Evolutionary conservation across 2,113 vertebrate genomes (phyloP), one percentile per base, ranked within the genome.

Genomic region (Naja naja): DNA sequence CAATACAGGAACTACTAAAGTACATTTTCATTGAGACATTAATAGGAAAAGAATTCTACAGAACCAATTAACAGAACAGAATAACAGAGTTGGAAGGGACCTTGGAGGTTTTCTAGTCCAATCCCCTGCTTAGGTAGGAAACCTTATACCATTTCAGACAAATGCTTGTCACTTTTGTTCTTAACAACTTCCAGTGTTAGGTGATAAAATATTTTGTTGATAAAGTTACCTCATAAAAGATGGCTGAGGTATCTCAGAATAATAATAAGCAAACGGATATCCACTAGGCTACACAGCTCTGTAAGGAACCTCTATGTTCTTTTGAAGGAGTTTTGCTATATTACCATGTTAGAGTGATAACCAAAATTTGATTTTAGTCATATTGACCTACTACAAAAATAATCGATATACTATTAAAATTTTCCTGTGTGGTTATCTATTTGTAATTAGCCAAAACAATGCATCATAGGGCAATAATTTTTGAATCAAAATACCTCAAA

Each of bases 121-220:
- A 58, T 7, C 56, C 7, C 56, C 23, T 58, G 56, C 23, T 58
- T 7, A 58, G 55, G 20, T 1, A 56, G 55, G 55, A 56, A 58
- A 58, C 23, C 56, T 23, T 58, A 25, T 56, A 25, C 23, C 7
- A 25, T 58, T 58, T 25, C 56, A 58, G 23, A 58, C 23, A 58
- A 58, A 58, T 25, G 56, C 5, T 58, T 58, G 7, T 9, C 56
- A 2, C 56, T 25, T 58, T 2, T 8, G 56, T 25, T 58, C 22
- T 58, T 58, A 25, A 58, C 6, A 58, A 58, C 23, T 25, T 58
- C 56, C 23, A 58, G 7, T 25, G 94, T 95, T 93, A 92, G 94
- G 92, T 95, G 95, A 94, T 93, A 96, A 94, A 96, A 95, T 88
- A 93, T 93, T 91, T 91, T 94, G 94, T 96, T 94, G 95, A 92